Evolutionary conservation across 30 jellyfish, hydroid and myxozoan genomes (phyloP).

Genomic region (Cassiopea xamachana): DNA sequence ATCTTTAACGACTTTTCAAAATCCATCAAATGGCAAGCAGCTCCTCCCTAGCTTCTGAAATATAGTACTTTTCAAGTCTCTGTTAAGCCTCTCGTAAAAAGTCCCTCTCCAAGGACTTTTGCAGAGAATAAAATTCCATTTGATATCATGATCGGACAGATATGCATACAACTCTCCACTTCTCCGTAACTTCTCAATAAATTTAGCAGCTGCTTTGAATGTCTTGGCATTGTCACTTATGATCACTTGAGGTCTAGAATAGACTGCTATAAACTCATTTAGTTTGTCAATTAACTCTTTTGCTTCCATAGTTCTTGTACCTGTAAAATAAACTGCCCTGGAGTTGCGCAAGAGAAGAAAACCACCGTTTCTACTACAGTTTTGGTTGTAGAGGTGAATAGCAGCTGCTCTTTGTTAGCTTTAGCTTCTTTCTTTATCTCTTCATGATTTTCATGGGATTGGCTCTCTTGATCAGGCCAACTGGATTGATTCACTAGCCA

Average conservation of each 20-base stretch:
- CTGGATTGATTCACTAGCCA: conserved; percentile 23
- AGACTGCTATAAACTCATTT: conserved; percentile 38
- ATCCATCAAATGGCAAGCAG: conserved; percentile 41
- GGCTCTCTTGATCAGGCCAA: conserved; percentile 27
- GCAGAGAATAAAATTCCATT: conserved; percentile 43
- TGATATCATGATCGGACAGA: conserved; percentile 16
- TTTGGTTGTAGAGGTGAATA: background rate
- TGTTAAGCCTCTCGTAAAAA: conserved; percentile 55
- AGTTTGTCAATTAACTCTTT: conserved; percentile 38
- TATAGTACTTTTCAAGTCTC: conserved; percentile 39
- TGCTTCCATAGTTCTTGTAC: conserved; percentile 21
- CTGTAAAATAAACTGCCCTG: conserved; percentile 59
- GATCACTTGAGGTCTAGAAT: conserved; percentile 58
- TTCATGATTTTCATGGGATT: background rate
- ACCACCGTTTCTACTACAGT: background rate
- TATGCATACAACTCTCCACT: conserved; percentile 52
- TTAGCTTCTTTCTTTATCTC: background rate
- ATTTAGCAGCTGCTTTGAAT: conserved; percentile 63
- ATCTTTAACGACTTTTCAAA: conserved; percentile 39
- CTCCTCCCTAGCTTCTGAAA: conserved; percentile 60
- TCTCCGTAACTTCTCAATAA: conserved; percentile 18
- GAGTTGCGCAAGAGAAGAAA: conserved; percentile 25
- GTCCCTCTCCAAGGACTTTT: conserved; percentile 61
- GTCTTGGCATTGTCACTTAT: conserved; percentile 69
- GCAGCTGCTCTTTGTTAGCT: background rate